These are phyloP conservation scores for Eupithecia inturbata DNA, from an alignment of 2,888 invertebrate species.

Conservation along the genomic window DNA sequence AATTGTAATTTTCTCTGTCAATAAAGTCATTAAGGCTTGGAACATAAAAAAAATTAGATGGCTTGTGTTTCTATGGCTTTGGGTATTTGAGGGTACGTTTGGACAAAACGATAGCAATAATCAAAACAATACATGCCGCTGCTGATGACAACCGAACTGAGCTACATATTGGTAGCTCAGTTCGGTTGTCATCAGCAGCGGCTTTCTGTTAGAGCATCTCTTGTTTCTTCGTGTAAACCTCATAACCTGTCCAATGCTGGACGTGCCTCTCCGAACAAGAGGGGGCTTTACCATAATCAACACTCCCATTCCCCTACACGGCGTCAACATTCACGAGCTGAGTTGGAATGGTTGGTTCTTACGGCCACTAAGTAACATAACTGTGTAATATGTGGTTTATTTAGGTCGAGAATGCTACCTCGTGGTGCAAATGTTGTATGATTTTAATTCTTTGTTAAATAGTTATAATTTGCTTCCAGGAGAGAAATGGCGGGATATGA, in stretches of 20 bases:
- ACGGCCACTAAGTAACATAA: background rate
- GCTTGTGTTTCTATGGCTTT: background rate
- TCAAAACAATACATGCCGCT: background rate
- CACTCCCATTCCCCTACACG: too few relatives aligned
- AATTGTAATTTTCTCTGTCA: too few relatives aligned
- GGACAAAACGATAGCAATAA: background rate
- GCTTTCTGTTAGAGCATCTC: background rate
- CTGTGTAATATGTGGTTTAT: background rate
- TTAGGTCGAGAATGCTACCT: too few relatives aligned
- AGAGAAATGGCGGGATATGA: conserved; percentile 78
- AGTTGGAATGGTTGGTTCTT: too few relatives aligned
- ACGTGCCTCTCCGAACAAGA: too few relatives aligned
- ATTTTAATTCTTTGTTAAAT: background rate
- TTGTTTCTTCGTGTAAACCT: background rate
- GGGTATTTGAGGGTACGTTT: background rate
- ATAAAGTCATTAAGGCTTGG: background rate
- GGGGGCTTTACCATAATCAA: too few relatives aligned
- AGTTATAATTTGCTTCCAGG: conserved; percentile 53
- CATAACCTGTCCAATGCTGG: too few relatives aligned
- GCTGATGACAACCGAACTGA: too few relatives aligned
- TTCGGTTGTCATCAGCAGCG: background rate
- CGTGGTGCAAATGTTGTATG: background rate
- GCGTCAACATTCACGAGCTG: too few relatives aligned
- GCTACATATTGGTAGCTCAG: too few relatives aligned
- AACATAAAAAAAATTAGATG: background rate